Evolutionary conservation across 2,888 invertebrate genomes (phyloP).

Genomic region (Didymodactylos carnosus): DNA sequence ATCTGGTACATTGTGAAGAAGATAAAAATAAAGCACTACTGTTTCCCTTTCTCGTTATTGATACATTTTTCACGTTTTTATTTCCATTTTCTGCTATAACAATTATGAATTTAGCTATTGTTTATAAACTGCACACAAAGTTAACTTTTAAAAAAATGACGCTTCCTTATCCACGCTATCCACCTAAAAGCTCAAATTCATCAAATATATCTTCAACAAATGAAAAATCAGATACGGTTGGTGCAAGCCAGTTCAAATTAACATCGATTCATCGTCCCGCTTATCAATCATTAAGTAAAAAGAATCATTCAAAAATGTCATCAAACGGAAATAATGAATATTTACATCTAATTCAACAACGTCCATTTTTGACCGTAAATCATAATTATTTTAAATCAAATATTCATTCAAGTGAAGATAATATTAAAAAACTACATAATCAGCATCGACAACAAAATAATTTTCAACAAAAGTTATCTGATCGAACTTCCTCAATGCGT

Average conservation of each 20-base stretch:
- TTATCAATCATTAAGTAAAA: not conserved
- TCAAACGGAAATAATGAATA: not conserved
- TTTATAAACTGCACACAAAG: not conserved
- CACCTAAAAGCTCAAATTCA: not conserved
- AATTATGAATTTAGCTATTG: conserved; percentile 9
- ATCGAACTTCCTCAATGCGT: not conserved
- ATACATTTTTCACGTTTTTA: conserved; percentile 12
- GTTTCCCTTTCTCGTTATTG: not conserved
- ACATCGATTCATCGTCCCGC: too few relatives aligned
- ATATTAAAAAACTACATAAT: not conserved
- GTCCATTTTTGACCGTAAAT: not conserved
- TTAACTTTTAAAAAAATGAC: not conserved
- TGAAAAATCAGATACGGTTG: not conserved
- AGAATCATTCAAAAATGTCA: not conserved
- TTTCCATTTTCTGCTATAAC: conserved; percentile 1
- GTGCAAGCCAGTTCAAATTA: too few relatives aligned
- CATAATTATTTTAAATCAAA: too few relatives aligned
- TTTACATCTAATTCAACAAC: not conserved
- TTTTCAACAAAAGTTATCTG: too few relatives aligned
- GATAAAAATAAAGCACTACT: not conserved
- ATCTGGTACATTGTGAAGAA: not conserved
- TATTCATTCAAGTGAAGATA: not conserved
- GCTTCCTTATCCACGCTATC: too few relatives aligned
- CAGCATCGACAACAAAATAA: not conserved
- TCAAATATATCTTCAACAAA: not conserved